These are phyloP conservation scores for Malacosoma neustria DNA, from an alignment of 2,888 invertebrate genomes.

Conservation along the genomic window DNA sequence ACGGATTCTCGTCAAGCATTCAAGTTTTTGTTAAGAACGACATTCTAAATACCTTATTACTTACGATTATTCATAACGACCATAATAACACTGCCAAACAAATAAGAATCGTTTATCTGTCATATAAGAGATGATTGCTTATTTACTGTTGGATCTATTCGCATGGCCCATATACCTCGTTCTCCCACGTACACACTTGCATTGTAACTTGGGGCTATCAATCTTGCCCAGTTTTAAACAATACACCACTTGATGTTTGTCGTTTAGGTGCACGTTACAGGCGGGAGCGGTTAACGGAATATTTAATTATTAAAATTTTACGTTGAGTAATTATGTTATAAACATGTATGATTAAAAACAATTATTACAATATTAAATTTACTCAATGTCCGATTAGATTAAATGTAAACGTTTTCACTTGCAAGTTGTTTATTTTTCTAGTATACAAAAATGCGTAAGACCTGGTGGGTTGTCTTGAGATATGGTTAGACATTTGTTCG, in stretches of 20 bases:
- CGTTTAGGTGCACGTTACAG: background rate
- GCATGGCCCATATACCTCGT: conserved; percentile 55
- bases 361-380: too few species aligned
- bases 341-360: too few species aligned
- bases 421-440: too few species aligned
- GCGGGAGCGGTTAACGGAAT: background rate
- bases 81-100: background rate
- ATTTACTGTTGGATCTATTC: conserved; percentile 23
- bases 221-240: conserved; percentile 41
- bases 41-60: background rate
- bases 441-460: too few species aligned
- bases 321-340: too few species aligned
- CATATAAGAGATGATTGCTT: conserved; percentile 2
- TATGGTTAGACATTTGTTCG: too few species aligned
- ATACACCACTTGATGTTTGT: conserved; percentile 25
- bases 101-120: background rate
- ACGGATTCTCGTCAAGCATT: too few species aligned
- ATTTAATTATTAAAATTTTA: too few species aligned
- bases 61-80: background rate
- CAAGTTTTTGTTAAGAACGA: too few species aligned
- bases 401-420: too few species aligned
- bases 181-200: conserved; percentile 50
- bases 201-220: conserved; percentile 38
- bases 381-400: too few species aligned
- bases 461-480: too few species aligned